Evolutionary conservation across 2,888 invertebrate species (phyloP), one percentile per base, ranked within the genome.

Genomic region (Allolobophora icterica): DNA sequence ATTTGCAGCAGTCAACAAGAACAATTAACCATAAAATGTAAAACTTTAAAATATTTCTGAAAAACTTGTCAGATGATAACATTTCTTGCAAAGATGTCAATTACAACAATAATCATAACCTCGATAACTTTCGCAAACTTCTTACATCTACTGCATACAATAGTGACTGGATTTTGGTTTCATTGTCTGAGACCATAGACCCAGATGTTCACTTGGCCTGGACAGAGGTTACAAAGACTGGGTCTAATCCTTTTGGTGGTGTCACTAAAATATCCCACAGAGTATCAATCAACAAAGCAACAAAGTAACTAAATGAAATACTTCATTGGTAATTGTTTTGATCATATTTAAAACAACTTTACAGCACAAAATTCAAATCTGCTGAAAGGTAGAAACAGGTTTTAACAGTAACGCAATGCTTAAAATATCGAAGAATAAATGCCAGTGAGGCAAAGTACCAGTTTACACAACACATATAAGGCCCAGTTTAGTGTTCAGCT

Each of bases 311-410:
- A 52, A 71, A 71, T 13, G n/a, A 30, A 71, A 71, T 71, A n/a
- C 71, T 71, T n/a, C 30, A 71, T 71, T 71, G 71, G 71, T n/a
- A 71, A 71, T n/a, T 71, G 30, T 71, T 71, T 71, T 71, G 71
- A 71, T 71, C 71, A 71, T 30, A 71, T n/a, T 71, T 71, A n/a
- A n/a, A 38, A n/a, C 30, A n/a, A n/a, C n/a, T 2, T 71, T n/a
- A 71, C n/a, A n/a, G 71, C 71, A 71, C 71, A 71, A n/a, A 71
- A 71, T 71, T 71, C 71, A 71, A 71, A 71, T 71, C n/a, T 71
- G 71, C 30, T 71, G 71, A 71, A 71, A 71, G 71, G 71, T n/a
- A n/a, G n/a, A 71, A 71, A n/a, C n/a, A 71, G n/a, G 30, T n/a
- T 71, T 71, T n/a, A 6, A 71, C 71, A 71, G 8, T 30, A 30